Evolutionary conservation across 2,113 vertebrate species (phyloP), one percentile per base, ranked within the genome.

Genomic region (Alethe diademata): DNA sequence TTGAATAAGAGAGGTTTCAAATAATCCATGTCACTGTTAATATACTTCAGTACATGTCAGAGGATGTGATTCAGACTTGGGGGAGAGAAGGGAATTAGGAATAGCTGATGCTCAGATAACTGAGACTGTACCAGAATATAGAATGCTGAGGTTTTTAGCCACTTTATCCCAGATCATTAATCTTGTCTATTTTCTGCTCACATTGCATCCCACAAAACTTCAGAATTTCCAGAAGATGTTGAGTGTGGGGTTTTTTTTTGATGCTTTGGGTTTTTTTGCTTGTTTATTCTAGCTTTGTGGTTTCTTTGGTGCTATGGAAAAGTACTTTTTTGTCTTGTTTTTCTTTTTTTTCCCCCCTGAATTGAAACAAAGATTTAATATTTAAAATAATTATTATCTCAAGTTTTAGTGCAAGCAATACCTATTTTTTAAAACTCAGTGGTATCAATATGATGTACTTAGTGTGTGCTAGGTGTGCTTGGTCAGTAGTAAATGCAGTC

Each of bases 61-160:
- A 96, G 94, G 92, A 95, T 88, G 75, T 95, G 92, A 96, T 74
- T 95, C 92, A 97, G 93, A 96, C 92, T 86, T 62, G 61, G 53
- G 62, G 60, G 58, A 66, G 87, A 75, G 64, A 38, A 42, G 90
- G 85, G 93, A 91, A 66, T 91, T 91, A 78, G 85, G 82, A 91
- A 95, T 70, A 82, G 90, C 85, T 94, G 94, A 94, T 93, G 85
- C 58, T 91, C 89, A 87, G 93, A 93, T 90, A 95, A 88, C 82
- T 72, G 83, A 88, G 64, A 65, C 91, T 67, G 20, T 42, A 88
- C 71, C 56, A 85, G 71, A 88, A 73, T 15, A 91, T 26, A 83
- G 81, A 91, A 88, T 64, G 81, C 85, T 95, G 93, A 92, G 93
- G 87, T 85, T 94, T 94, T 90, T 65, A 91, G 91, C 93, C 86